These are phyloP conservation scores for Lordiphosa collinella DNA, from an alignment of 1,140 invertebrate species.

Conservation along the genomic window DNA sequence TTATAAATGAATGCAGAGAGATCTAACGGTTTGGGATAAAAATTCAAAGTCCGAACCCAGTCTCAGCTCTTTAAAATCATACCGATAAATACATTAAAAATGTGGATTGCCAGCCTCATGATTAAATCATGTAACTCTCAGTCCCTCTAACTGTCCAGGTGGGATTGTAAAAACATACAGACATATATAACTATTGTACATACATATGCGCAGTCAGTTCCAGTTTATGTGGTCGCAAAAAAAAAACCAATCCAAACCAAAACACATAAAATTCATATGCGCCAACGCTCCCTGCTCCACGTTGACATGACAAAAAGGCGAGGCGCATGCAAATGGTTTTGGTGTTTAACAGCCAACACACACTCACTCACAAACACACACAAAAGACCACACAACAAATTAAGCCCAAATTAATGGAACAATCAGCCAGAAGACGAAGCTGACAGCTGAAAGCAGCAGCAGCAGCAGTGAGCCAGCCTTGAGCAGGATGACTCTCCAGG, in stretches of 20 bases:
- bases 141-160: neutral
- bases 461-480: constrained; percentile 22
- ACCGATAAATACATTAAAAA: neutral
- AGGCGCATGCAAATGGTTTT: constrained; percentile 65
- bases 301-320: constrained; percentile 43
- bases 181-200: neutral
- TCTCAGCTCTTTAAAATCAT: neutral
- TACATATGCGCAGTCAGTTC: neutral
- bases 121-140: too few species aligned
- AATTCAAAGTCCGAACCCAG: too few species aligned
- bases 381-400: constrained; percentile 26
- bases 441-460: constrained; percentile 4
- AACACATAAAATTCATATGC: constrained; percentile 47
- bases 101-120: neutral
- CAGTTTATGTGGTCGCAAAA: constrained; percentile 28
- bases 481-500: constrained; percentile 12
- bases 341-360: constrained; percentile 16
- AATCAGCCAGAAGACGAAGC: constrained; percentile 1
- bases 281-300: constrained; percentile 35
- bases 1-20: too few species aligned
- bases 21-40: too few species aligned
- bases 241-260: constrained; percentile 24
- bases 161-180: neutral
- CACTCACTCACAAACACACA: neutral
- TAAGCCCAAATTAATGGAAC: constrained; percentile 13